Evolutionary conservation across 1,140 invertebrate genomes (phyloP), one percentile per base, ranked within the genome.

Genomic region (Hyles euphorbiae): DNA sequence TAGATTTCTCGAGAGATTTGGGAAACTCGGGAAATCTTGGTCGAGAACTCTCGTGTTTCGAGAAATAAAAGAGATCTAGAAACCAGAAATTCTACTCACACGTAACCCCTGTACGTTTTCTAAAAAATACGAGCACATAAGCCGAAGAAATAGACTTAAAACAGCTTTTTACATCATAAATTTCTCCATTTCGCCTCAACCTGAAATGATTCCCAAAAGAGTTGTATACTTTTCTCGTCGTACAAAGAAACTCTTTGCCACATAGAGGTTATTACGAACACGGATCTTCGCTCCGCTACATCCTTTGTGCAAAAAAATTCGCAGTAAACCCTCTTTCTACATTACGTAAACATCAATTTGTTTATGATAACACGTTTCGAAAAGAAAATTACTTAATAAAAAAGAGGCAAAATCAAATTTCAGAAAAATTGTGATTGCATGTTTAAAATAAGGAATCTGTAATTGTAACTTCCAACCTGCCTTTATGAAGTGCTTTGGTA

Each of bases 201-300:
- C 36, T 61, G 34, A 56, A 70, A 70, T 62, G 52, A 67, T 60
- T 67, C 65, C 68, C 70, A 12, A 60, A 65, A 58, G 67, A 60
- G 64, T 69, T 64, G 51, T 59, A 56, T 62, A 60, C 40, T 58
- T 61, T 59, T 40, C 32, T 56, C 53, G 48, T 34, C 50, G 54
- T 53, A 56, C 53, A 54, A 51, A 63, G 46, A 3, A 34, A 45
- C 36, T 61, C 59, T 57, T 60, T 46, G 53, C 34, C 57, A 56
- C 51, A 56, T 50, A 58, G 48, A 63, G 51, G 56, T 63, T 49
- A 50, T 56, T 57, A 47, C 11, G 11, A 63, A 63, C 56, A 63
- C 46, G 56, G 56, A 62, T 62, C 51, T 59, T 59, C 53, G 59
- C 59, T 61, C 56, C 54, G 33, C 53, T 50, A 40, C 53, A 58